phyloP scores from a whole-genome alignment of 2,888 invertebrate species.

The Rhyacophila evoluta region DNA sequence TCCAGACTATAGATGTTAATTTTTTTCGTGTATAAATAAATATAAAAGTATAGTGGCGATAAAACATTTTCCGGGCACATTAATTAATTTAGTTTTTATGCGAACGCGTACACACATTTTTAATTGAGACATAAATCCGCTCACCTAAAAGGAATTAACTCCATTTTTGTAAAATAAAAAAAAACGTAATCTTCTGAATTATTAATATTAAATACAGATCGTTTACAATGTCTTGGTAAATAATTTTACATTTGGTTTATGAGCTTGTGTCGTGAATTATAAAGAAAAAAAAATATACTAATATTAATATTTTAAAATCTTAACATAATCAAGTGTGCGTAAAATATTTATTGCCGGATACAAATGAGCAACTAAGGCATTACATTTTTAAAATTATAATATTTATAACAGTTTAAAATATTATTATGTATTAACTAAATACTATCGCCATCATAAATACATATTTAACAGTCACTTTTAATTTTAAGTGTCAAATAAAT shows the following conservation, averaged over 20 bases:
- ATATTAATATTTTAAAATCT: neutral
- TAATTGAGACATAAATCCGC: conserved; percentile 17
- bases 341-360: neutral
- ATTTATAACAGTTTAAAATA: neutral
- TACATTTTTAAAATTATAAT: neutral
- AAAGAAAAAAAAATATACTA: neutral
- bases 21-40: neutral
- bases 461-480: no score
- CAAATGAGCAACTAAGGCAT: neutral
- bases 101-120: neutral
- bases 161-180: neutral
- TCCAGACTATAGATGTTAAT: neutral
- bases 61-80: neutral
- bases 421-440: neutral
- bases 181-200: neutral
- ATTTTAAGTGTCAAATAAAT: no score
- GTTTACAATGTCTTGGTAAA: neutral
- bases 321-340: neutral
- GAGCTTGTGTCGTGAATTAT: neutral
- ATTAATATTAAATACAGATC: conserved; percentile 3
- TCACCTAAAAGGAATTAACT: neutral
- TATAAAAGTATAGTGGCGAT: neutral
- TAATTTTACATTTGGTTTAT: neutral
- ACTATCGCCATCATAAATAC: no score
- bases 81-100: conserved; percentile 13